Base-by-base conservation (phyloP, 1,140 invertebrate genomes). In the Coboldia fuscipes region DNA sequence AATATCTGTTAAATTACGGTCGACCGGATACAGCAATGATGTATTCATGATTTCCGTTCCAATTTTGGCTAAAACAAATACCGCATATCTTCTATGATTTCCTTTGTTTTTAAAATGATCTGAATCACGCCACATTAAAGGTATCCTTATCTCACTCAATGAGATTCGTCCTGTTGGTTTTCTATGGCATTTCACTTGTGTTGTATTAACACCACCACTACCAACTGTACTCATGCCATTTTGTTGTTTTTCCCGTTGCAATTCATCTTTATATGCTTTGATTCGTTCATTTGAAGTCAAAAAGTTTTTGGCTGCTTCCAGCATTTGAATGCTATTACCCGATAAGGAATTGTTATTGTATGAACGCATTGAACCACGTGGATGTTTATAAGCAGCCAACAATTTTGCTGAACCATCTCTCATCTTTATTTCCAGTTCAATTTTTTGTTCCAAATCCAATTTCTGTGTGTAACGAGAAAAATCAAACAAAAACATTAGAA, bases 51-150 rank as follows among this genome's bases (percentile, higher is more conserved):
- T 67, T 45, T 77, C 71, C 1, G 70, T 72, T 2, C 72, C 73
- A 33, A 75, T 59, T 41, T 65, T 63, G 14, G 70, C 59, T 32
- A 78, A 46, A 46, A 72, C 76, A 50, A 78, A 78, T 5, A 76
- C 71, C 3, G 73, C 72, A 50, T 74, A 78, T 36, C 71, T 56
- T 29, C 72, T 48, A 47, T 75, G 68, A 51, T 76, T 72, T 18
- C 73, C 72, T 40, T 72, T 70, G 50, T 75, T 75, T 47, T 75
- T 75, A 44, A 76, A 77, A 43, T 77, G 71, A 46, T 77, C 73
- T 0, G 63, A 65, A 46, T 77, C 72, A 37, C 70, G 64, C 73
- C 73, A 78, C 55, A 77, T 75, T 20, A 78, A 46, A 0, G 75
- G 75, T 43, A 78, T 68, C 20, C 75, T 54, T 6, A 78, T 53